Percentiles rank a stretch among this genome's conserved stretches.
These are phyloP conservation scores for Rotaria sp. DNA, from an alignment of 2,888 invertebrate species.

Conservation along the genomic window DNA sequence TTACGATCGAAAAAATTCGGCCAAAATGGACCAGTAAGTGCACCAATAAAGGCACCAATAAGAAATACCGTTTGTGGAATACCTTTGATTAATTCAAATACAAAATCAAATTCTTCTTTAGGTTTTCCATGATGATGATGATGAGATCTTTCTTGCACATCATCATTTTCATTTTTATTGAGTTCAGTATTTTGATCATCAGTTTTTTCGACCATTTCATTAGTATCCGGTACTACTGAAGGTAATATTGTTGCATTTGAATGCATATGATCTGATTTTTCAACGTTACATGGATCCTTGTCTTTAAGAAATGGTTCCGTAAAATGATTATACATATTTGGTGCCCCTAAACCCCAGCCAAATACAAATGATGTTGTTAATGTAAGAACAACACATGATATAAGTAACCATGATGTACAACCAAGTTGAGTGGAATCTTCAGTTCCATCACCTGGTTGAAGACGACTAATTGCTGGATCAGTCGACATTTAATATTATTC, in stretches of 20 bases:
- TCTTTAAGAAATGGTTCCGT: not conserved
- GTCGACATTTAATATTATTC: not conserved
- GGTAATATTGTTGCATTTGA: not conserved
- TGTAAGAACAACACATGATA: constrained; percentile 4
- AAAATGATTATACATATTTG: not conserved
- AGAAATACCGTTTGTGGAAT: constrained; percentile 20
- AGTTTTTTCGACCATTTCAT: too few relatives aligned
- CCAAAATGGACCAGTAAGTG: not conserved
- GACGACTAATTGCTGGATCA: not conserved
- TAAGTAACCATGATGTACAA: constrained; percentile 23
- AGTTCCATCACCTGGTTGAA: not conserved
- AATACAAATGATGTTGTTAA: not conserved
- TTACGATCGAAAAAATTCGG: not conserved
- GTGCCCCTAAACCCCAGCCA: not conserved
- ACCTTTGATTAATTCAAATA: not conserved
- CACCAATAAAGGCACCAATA: constrained; percentile 8
- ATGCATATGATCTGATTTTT: too few relatives aligned
- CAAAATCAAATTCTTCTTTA: not conserved
- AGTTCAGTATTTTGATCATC: too few relatives aligned
- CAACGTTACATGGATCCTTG: not conserved
- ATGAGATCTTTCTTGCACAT: too few relatives aligned
- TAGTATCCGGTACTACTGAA: not conserved
- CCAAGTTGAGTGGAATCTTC: constrained; percentile 10
- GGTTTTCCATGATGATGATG: too few relatives aligned
- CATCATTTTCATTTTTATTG: too few relatives aligned